Percentiles rank a stretch among this genome's conserved stretches.
Evolutionary conservation across 2,113 vertebrate species (phyloP).

Genomic region (Paramormyrops kingsleyae): DNA sequence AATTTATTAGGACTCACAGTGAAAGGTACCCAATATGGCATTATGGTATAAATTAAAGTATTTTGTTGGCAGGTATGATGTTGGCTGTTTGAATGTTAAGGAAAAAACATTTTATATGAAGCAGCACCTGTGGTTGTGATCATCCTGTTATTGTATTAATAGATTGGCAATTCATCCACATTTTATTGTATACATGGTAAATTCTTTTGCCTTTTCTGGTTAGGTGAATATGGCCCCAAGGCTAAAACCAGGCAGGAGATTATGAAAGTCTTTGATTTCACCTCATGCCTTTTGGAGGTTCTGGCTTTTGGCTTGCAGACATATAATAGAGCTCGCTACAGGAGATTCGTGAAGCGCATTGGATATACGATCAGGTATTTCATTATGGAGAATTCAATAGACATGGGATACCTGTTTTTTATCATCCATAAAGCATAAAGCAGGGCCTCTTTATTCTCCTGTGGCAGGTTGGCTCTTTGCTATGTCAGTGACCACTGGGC

Average conservation of each 20-base stretch:
- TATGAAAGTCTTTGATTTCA: constrained; percentile 94
- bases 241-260: constrained; percentile 85
- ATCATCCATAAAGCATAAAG: not conserved
- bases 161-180: not conserved
- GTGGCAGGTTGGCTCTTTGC: constrained; percentile 79
- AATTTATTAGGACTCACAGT: constrained; percentile 84
- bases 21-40: constrained; percentile 59
- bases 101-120: not conserved
- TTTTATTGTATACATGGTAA: not conserved
- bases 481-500: constrained; percentile 96
- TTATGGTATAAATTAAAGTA: not conserved
- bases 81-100: not conserved
- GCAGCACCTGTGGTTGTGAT: not conserved
- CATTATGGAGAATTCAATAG: not conserved
- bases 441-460: not conserved
- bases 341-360: constrained; percentile 91
- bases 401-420: not conserved
- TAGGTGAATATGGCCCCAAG: constrained; percentile 80
- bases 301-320: constrained; percentile 83
- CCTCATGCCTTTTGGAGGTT: constrained; percentile 83
- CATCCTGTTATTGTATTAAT: not conserved
- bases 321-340: constrained; percentile 87
- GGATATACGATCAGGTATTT: constrained; percentile 86
- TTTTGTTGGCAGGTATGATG: not conserved
- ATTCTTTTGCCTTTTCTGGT: constrained; percentile 1